These are phyloP conservation scores for Tapera naevia DNA, from an alignment of 2,797 vertebrate species.

Conservation along the genomic window DNA sequence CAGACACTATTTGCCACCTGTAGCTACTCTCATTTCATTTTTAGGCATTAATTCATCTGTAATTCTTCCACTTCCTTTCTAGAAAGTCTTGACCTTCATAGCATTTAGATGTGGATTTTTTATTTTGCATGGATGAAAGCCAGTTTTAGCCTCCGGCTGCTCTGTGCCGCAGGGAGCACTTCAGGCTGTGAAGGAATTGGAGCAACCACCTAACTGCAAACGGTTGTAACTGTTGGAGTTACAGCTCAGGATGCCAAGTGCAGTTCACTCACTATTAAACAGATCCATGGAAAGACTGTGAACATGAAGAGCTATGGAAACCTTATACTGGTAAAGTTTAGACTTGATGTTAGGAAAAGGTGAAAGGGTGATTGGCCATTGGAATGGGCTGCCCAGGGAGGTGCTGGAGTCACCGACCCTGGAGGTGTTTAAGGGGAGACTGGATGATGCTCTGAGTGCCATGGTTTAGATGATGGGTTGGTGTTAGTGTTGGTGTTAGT, in stretches of 20 bases:
- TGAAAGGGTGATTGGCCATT: no score
- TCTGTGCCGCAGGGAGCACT: fast-evolving
- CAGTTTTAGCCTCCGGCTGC: background rate
- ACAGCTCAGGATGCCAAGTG: background rate
- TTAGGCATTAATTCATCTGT: background rate
- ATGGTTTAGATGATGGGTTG: no score
- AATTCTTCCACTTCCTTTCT: background rate
- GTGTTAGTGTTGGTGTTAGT: no score
- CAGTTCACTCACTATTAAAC: background rate
- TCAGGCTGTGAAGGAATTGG: background rate
- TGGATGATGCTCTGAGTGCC: no score
- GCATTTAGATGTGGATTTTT: background rate
- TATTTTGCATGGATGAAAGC: background rate
- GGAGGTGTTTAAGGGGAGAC: no score
- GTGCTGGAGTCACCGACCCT: no score
- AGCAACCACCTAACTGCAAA: background rate
- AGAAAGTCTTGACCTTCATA: background rate
- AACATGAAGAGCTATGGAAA: slow-evolving; percentile 14
- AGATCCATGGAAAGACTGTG: background rate
- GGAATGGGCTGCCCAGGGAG: no score
- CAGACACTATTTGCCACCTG: background rate
- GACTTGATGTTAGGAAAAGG: no score
- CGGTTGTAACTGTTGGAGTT: background rate
- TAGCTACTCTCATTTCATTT: background rate
- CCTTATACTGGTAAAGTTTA: no score